Conservation (phyloP, 2,113 vertebrate genomes). For the cattle (Bos taurus) region DNA sequence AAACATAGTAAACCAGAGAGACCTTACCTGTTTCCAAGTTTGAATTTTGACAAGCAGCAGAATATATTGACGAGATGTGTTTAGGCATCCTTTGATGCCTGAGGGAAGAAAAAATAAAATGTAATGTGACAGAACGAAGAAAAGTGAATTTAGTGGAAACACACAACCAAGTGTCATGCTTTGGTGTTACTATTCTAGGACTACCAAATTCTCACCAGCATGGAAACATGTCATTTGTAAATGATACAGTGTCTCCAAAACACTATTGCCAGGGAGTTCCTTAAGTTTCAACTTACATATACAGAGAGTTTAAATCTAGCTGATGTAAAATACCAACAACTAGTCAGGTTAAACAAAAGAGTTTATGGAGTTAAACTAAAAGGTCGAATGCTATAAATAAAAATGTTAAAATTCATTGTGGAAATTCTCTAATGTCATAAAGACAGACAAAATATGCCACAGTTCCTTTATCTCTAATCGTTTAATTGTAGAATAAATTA, state of each 20-base stretch:
- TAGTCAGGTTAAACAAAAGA: background rate
- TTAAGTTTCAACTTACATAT: background rate
- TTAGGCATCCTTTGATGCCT: background rate
- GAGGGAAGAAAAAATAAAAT: background rate
- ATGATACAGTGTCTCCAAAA: background rate
- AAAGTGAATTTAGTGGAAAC: rapidly evolving
- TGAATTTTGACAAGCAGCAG: slow-evolving; percentile 18
- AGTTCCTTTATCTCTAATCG: slow-evolving; percentile 48
- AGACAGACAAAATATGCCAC: background rate
- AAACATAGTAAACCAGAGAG: background rate
- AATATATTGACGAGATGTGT: background rate
- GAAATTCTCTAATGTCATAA: slow-evolving; percentile 18
- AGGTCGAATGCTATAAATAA: background rate
- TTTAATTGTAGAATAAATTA: slow-evolving; percentile 69
- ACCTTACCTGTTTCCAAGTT: background rate
- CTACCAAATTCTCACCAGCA: background rate
- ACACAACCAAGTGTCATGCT: background rate
- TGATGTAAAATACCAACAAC: background rate
- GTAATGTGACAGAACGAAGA: background rate
- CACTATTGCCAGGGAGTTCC: background rate
- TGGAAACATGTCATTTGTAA: background rate
- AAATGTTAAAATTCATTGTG: slow-evolving; percentile 51
- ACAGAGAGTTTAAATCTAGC: background rate
- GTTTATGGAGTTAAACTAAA: background rate
- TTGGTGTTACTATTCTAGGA: rapidly evolving